These are phyloP conservation scores for Macropus fuliginosus DNA, from an alignment of 2,797 vertebrate species.

Conservation along the genomic window DNA sequence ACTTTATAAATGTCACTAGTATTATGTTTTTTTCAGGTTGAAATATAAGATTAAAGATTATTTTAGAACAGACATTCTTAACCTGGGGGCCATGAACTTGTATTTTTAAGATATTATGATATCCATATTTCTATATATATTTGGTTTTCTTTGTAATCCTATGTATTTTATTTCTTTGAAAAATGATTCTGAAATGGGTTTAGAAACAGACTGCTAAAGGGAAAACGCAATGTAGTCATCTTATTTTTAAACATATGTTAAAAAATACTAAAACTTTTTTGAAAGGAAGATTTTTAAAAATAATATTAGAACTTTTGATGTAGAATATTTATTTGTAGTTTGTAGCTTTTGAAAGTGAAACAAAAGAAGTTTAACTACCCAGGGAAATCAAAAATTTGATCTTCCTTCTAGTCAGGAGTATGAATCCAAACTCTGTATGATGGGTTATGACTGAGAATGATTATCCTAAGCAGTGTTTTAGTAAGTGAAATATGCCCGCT, in stretches of 20 bases:
- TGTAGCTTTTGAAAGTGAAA: too few relatives aligned
- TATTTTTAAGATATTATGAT: neutral
- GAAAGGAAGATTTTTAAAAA: neutral
- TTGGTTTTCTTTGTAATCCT: neutral
- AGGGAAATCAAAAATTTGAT: neutral
- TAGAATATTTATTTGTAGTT: too few relatives aligned
- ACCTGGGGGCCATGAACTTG: neutral
- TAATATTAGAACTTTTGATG: neutral
- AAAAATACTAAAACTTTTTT: neutral
- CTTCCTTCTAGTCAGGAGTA: neutral
- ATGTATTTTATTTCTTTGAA: neutral
- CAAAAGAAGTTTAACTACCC: too few relatives aligned
- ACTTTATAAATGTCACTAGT: neutral
- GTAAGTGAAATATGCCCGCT: neutral
- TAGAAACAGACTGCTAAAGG: neutral
- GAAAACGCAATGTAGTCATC: neutral
- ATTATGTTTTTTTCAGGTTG: neutral
- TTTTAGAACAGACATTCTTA: neutral
- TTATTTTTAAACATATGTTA: too few relatives aligned
- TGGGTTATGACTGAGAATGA: neutral
- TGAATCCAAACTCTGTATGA: neutral
- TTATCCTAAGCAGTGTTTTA: neutral
- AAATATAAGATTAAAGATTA: neutral
- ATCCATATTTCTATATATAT: neutral
- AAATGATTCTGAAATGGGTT: neutral